phyloP scores from a whole-genome alignment of 35 echinoderm and acorn worm species.

The Anneissia japonica region DNA sequence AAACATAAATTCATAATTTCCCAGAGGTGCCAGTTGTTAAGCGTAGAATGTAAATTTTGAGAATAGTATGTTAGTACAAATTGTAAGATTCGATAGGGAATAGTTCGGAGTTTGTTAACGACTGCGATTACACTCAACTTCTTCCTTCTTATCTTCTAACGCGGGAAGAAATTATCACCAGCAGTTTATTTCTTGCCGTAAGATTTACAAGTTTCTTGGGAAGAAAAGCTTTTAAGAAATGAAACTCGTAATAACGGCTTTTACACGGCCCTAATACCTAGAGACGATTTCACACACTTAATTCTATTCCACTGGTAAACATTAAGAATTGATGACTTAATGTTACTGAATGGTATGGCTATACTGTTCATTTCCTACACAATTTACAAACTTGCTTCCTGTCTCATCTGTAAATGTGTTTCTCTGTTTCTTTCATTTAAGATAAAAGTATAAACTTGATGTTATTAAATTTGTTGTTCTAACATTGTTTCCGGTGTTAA shows the following conservation, averaged over 20 bases:
- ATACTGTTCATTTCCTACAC: too few species aligned
- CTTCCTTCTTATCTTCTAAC: background rate
- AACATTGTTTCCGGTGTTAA: too few species aligned
- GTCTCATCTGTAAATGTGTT: too few species aligned
- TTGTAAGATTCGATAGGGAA: background rate
- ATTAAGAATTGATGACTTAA: background rate
- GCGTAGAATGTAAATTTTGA: background rate
- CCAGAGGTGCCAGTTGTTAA: background rate
- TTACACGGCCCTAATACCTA: background rate
- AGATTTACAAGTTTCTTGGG: background rate
- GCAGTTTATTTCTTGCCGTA: background rate
- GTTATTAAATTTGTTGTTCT: too few species aligned
- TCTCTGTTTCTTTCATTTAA: too few species aligned
- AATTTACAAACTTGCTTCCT: too few species aligned
- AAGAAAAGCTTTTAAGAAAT: background rate
- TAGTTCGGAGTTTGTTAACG: background rate
- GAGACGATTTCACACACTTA: background rate
- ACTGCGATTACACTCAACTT: background rate
- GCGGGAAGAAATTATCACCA: background rate
- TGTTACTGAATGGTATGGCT: too few species aligned
- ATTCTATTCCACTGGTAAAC: background rate
- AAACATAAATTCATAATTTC: slow-evolving; percentile 2
- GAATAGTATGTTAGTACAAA: background rate
- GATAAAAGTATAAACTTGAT: too few species aligned
- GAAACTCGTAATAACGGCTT: background rate